phyloP scores from a whole-genome alignment of 2,888 invertebrate genomes.

The Chironomus riparius region DNA sequence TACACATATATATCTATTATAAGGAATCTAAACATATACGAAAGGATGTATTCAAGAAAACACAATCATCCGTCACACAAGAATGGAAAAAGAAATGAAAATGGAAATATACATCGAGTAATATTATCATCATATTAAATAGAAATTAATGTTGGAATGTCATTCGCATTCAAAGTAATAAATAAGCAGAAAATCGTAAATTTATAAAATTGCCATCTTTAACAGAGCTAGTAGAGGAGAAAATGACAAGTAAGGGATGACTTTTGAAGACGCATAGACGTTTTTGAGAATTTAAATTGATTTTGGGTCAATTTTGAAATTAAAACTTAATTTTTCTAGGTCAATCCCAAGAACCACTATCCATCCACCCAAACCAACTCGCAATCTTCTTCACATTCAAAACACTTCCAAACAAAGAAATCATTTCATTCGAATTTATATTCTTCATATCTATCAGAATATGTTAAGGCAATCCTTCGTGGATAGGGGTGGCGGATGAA shows the following conservation, averaged over 20 bases:
- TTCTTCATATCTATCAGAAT: not conserved
- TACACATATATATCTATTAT: not conserved
- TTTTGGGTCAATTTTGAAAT: too few species aligned
- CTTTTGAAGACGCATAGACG: too few species aligned
- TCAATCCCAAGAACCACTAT: too few species aligned
- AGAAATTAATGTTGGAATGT: conserved; percentile 25
- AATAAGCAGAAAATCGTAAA: not conserved
- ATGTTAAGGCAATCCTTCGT: too few species aligned
- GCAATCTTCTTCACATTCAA: too few species aligned
- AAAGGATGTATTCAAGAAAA: not conserved
- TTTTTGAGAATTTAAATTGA: too few species aligned
- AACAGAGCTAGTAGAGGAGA: not conserved
- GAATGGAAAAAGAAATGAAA: not conserved
- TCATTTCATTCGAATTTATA: not conserved
- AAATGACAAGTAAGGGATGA: too few species aligned
- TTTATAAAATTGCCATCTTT: not conserved
- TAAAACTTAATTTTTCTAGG: too few species aligned
- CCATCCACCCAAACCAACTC: too few species aligned
- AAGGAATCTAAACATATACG: not conserved
- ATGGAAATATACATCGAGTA: not conserved
- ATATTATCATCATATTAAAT: conserved; percentile 11
- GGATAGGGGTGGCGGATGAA: too few species aligned
- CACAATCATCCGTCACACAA: not conserved
- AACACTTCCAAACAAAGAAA: not conserved
- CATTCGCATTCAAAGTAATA: conserved; percentile 11